A percentile compares a stretch with the other conserved stretches of the same genome.
Evolutionary conservation across 53 echinoderm and acorn worm genomes (phyloP).

Genomic region (Astropecten irregularis): DNA sequence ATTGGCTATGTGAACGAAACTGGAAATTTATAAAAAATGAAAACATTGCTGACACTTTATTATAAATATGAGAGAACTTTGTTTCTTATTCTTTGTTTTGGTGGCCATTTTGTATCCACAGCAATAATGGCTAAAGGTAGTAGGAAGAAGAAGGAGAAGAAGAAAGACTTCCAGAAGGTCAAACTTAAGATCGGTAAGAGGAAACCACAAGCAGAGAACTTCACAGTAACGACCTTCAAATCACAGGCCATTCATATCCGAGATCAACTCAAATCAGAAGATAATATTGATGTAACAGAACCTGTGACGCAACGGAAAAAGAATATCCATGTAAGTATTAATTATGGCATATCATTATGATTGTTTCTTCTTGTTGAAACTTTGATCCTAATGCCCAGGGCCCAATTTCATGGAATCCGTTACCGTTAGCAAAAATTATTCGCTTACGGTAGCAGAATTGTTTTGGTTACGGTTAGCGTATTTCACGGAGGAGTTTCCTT

Average conservation of each 20-base stretch:
- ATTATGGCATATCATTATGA: neutral
- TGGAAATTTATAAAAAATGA: too few species aligned
- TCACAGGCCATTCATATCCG: conserved; percentile 81
- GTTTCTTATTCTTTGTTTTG: too few species aligned
- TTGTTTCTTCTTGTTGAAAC: neutral
- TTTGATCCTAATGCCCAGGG: too few species aligned
- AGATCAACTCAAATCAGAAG: conserved; percentile 77
- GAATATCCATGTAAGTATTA: conserved; percentile 72
- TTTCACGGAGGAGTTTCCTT: too few species aligned
- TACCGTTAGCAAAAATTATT: too few species aligned
- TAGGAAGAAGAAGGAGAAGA: conserved; percentile 81
- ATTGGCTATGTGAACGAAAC: too few species aligned
- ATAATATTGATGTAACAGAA: neutral
- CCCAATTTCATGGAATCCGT: too few species aligned
- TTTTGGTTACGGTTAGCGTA: too few species aligned
- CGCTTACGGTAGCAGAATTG: too few species aligned
- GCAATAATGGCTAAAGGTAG: conserved; percentile 88
- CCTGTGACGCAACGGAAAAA: conserved; percentile 81
- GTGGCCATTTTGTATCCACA: too few species aligned
- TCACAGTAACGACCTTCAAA: conserved; percentile 87
- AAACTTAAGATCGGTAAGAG: conserved; percentile 92
- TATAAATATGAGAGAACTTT: too few species aligned
- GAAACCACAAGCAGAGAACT: conserved; percentile 89
- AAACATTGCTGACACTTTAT: too few species aligned
- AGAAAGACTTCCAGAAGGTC: conserved; percentile 96